Evolutionary conservation across 2,797 vertebrate species (phyloP).

Genomic region (Cheirogaleus major): DNA sequence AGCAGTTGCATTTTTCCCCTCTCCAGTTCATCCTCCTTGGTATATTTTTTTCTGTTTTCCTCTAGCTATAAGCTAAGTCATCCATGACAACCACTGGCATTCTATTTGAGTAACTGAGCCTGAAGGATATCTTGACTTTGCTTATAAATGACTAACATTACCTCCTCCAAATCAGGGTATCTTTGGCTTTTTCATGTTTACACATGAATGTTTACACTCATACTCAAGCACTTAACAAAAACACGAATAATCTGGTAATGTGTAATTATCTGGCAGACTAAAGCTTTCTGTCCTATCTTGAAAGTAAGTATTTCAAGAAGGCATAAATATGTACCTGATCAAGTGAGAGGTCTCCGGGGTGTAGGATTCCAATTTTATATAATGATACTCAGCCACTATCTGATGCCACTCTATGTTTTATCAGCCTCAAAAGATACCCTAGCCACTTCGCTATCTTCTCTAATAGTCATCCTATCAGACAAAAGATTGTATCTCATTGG

Average conservation of each 20-base stretch:
- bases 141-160: not conserved
- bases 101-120: not conserved
- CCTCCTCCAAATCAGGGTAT: not conserved
- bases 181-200: conserved; percentile 13
- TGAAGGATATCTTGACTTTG: conserved; percentile 8
- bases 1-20: not conserved
- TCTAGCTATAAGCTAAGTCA: not conserved
- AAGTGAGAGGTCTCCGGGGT: conserved; percentile 44
- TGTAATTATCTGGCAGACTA: conserved; percentile 26
- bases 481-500: conserved; percentile 36
- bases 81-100: not conserved
- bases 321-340: conserved; percentile 37
- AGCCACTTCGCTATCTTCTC: not conserved
- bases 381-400: conserved; percentile 58
- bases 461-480: conserved; percentile 25
- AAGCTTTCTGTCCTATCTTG: conserved; percentile 29
- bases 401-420: conserved; percentile 59
- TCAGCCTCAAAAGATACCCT: conserved; percentile 40
- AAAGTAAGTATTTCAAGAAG: conserved; percentile 16
- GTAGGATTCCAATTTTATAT: conserved; percentile 61
- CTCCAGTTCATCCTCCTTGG: not conserved
- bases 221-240: not conserved
- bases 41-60: not conserved
- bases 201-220: not conserved
- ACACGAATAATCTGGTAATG: conserved; percentile 2